Base-by-base conservation (phyloP, 1,140 invertebrate species). In the Mactra quadrangularis region DNA sequence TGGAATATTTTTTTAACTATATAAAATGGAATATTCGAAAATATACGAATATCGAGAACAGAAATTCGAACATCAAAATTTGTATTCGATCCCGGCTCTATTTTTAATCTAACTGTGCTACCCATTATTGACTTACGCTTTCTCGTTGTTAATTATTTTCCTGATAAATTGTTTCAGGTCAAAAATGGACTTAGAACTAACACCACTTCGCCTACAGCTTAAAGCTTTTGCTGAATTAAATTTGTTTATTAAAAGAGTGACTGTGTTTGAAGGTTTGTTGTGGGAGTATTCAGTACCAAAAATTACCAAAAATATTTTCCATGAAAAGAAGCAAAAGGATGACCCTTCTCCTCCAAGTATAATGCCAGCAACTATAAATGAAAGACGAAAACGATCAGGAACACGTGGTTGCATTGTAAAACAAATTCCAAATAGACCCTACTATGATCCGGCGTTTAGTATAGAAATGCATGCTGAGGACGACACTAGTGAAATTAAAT, bases 381-480 rank as follows among this genome's bases (percentile, higher is more conserved):
- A 57, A 29, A 17, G 71, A 11, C 33, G 71, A n/a, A 55, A 57
- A 55, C 31, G 71, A 33, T 57, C 71, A 2, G 71, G 71, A 27
- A 45, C 71, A 11, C 27, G 38, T 22, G 75, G 60, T 15, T 77
- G 75, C 17, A 50, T 66, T n/a, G 60, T 77, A 6, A 41, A 77
- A 2, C 75, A 77, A 33, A 35, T 77, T 31, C n/a, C 17, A n/a
- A 50, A 62, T 25, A 55, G 75, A n/a, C 75, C 59, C 17, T 66
- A 64, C 47, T 66, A 64, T 27, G 75, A 77, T 50, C 29, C 57
- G 3, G 75, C 75, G 3, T 77, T 77, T 53, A 64, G 35, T 9
- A 7, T 77, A 33, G 59, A 77, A 38, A 66, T 77, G 59, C 38
- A 64, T n/a, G 60, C 75, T 41, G 41, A 77, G n/a, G 75, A 77